Conservation (phyloP, 1,140 invertebrate species). For the Atta texana region DNA sequence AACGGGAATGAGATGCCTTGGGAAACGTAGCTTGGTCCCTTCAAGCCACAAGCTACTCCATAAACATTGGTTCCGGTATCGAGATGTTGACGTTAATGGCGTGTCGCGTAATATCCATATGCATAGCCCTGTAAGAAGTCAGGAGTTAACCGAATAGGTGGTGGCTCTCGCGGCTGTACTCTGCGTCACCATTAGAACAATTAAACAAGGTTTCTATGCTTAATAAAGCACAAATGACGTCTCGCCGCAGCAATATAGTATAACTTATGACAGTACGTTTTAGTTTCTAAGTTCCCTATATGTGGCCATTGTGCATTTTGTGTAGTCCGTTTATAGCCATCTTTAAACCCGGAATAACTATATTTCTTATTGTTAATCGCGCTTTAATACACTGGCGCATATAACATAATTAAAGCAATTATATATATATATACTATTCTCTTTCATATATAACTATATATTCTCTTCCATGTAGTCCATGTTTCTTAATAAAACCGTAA, state of each 20-base stretch:
- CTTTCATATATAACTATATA: not conserved
- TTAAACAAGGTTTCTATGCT: slow-evolving; percentile 22
- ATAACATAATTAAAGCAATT: slow-evolving; percentile 23
- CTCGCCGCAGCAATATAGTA: not conserved
- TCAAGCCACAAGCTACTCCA: slow-evolving; percentile 30
- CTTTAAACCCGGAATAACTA: not conserved
- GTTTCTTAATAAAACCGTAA: not conserved
- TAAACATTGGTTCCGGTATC: slow-evolving; percentile 58
- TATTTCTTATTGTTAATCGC: slow-evolving; percentile 39
- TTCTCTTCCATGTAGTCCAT: not conserved
- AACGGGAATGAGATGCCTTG: slow-evolving; percentile 18
- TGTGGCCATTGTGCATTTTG: not conserved
- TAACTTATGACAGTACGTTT: slow-evolving; percentile 1
- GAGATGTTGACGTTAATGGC: slow-evolving; percentile 46
- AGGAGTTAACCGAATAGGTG: slow-evolving; percentile 23
- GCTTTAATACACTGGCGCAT: not conserved
- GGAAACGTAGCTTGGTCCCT: slow-evolving; percentile 7
- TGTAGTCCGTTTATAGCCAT: slow-evolving; percentile 5
- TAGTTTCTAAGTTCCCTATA: slow-evolving; percentile 5
- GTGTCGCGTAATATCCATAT: slow-evolving; percentile 44
- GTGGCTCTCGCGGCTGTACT: not conserved
- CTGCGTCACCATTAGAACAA: slow-evolving; percentile 13
- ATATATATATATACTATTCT: no score
- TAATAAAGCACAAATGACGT: slow-evolving; percentile 40
- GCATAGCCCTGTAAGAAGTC: slow-evolving; percentile 53